These are phyloP conservation scores for Lytechinus variegatus DNA, from an alignment of 35 echinoderm and acorn worm genomes.

Conservation along the genomic window DNA sequence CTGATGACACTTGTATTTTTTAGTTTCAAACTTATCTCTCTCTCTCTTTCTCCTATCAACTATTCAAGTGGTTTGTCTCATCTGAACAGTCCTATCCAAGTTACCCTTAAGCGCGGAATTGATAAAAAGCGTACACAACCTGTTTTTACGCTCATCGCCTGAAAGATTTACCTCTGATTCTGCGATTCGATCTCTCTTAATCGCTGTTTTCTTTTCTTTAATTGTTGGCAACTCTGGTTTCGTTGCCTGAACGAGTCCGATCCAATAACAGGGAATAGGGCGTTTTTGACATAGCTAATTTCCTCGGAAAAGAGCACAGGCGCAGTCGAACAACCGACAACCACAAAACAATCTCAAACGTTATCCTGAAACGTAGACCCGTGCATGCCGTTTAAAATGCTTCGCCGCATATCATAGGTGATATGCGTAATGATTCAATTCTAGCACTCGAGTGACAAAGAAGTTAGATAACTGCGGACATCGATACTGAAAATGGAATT, in stretches of 20 bases:
- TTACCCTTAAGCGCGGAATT: neutral
- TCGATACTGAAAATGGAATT: conserved; percentile 56
- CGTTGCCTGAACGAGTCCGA: conserved; percentile 35
- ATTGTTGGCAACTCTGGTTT: conserved; percentile 25
- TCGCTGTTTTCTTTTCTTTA: neutral
- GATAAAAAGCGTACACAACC: neutral
- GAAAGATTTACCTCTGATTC: neutral
- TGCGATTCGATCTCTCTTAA: conserved; percentile 48
- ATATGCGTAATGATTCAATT: conserved; percentile 41
- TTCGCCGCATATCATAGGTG: neutral
- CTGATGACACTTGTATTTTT: neutral
- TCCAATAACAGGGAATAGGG: conserved; percentile 41
- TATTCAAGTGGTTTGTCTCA: neutral
- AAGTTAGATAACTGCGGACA: conserved; percentile 53
- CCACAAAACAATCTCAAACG: neutral
- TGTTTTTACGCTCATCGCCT: neutral
- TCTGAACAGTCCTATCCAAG: neutral
- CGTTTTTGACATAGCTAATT: conserved; percentile 51
- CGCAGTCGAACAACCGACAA: neutral
- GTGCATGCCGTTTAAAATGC: neutral
- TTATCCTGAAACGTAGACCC: neutral
- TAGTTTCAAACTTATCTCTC: neutral
- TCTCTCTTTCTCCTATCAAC: neutral
- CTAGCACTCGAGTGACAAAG: conserved; percentile 25
- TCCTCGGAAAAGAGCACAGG: conserved; percentile 21